Conservation (phyloP, 1,140 invertebrate genomes). For the Solen grandis region DNA sequence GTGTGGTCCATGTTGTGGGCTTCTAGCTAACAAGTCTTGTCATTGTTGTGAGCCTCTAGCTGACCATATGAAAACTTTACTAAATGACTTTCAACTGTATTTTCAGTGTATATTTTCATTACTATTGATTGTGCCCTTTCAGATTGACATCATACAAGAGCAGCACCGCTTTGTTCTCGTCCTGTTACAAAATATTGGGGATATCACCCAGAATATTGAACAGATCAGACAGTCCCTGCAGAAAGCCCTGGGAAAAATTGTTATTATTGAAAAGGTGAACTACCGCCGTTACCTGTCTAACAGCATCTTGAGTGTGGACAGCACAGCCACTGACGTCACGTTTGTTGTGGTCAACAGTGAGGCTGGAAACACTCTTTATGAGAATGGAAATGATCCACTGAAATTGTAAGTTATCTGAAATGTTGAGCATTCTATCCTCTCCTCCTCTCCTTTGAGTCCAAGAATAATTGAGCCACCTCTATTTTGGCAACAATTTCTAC, state of each 20-base stretch:
- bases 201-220: conserved; percentile 27
- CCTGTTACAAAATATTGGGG: conserved; percentile 15
- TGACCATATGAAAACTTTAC: too few species aligned
- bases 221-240: conserved; percentile 49
- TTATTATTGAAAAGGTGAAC: conserved; percentile 64
- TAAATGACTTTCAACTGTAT: too few species aligned
- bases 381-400: conserved; percentile 1
- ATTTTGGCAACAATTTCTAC: too few species aligned
- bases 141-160: conserved; percentile 65
- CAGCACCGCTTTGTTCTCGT: conserved; percentile 65
- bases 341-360: conserved; percentile 61
- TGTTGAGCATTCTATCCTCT: too few species aligned
- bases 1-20: too few species aligned
- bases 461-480: too few species aligned
- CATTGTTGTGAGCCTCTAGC: too few species aligned
- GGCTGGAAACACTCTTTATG: conserved; percentile 23
- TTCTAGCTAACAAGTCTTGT: too few species aligned
- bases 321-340: conserved; percentile 58
- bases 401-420: conserved; percentile 40
- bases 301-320: conserved; percentile 33
- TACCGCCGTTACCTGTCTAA: conserved; percentile 27
- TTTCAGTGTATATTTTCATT: too few species aligned
- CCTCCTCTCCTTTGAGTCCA: too few species aligned
- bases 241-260: conserved; percentile 42
- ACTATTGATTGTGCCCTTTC: too few species aligned